A percentile compares a stretch with the other conserved stretches of the same genome.
Conservation (phyloP, 2,888 invertebrate species). For the Caenorhabditis sp. region DNA sequence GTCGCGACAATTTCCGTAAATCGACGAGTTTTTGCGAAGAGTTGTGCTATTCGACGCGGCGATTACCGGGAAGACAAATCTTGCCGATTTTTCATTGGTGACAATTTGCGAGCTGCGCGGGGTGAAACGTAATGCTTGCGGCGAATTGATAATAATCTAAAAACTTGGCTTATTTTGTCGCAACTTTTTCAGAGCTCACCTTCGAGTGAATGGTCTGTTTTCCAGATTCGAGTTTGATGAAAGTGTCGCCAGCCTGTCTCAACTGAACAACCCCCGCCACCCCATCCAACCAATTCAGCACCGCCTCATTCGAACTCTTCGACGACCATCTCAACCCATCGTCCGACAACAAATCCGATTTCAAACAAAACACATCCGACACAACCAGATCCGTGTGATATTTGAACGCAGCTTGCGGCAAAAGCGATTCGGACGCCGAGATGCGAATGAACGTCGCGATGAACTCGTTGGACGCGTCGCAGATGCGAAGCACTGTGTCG, state of each 20-base stretch:
- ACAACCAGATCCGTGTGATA: slow-evolving; percentile 29
- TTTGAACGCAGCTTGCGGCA: slow-evolving; percentile 25
- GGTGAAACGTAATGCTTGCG: slow-evolving; percentile 21
- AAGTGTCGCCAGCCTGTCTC: slow-evolving; percentile 30
- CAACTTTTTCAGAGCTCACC: not conserved
- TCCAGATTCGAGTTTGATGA: slow-evolving; percentile 27
- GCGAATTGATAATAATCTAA: not conserved
- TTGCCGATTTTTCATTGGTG: slow-evolving; percentile 16
- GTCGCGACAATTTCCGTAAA: slow-evolving; percentile 35
- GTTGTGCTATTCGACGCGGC: slow-evolving; percentile 25
- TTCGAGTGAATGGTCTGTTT: slow-evolving; percentile 42
- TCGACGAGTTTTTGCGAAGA: slow-evolving; percentile 10
- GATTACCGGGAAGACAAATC: slow-evolving; percentile 14
- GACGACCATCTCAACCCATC: slow-evolving; percentile 21
- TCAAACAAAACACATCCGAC: slow-evolving; percentile 43
- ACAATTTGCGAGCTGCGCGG: slow-evolving; percentile 9
- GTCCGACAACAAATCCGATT: slow-evolving; percentile 15
- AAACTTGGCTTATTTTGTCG: not conserved
- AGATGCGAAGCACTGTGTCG: slow-evolving; percentile 61
- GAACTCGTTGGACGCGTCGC: slow-evolving; percentile 45
- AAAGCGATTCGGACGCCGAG: slow-evolving; percentile 38
- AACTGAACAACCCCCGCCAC: slow-evolving; percentile 38
- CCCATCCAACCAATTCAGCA: slow-evolving; percentile 35
- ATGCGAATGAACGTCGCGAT: slow-evolving; percentile 54
- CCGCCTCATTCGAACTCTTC: slow-evolving; percentile 28